Conservation (phyloP, 2,113 vertebrate species). For the Labeo rohita region DNA sequence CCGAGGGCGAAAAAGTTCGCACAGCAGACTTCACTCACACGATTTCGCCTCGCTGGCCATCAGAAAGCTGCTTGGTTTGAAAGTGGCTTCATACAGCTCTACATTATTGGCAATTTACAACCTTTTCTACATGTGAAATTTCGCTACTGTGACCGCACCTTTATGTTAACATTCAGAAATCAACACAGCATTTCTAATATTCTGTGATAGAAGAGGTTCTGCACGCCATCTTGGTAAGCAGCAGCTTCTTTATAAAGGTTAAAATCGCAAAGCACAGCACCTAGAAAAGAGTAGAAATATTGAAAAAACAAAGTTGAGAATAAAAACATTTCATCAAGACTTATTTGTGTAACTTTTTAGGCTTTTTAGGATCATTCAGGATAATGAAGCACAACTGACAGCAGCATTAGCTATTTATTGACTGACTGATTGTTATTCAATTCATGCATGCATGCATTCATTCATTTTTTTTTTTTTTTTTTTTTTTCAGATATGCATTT, state of each 20-base stretch:
- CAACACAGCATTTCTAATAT: conserved; percentile 27
- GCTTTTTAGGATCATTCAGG: too few species aligned
- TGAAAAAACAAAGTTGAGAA: neutral
- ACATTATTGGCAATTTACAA: neutral
- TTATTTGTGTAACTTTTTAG: neutral
- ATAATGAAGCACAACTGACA: too few species aligned
- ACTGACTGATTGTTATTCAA: too few species aligned
- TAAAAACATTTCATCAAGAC: neutral
- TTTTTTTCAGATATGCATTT: too few species aligned
- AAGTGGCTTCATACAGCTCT: neutral
- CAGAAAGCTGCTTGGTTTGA: neutral
- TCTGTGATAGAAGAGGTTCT: neutral
- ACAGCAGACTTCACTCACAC: too few species aligned
- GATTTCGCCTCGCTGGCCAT: neutral
- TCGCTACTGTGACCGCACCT: neutral
- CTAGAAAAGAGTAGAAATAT: conserved; percentile 48
- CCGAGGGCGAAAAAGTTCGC: neutral
- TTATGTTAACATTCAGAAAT: conserved; percentile 3
- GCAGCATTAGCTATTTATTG: too few species aligned
- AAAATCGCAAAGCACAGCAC: conserved; percentile 60
- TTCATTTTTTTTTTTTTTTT: too few species aligned
- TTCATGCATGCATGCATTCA: too few species aligned
- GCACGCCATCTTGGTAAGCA: neutral
- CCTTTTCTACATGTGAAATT: neutral
- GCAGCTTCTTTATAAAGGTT: neutral